Conservation (phyloP, 2,888 invertebrate genomes). For the Drymonia ruficornis region DNA sequence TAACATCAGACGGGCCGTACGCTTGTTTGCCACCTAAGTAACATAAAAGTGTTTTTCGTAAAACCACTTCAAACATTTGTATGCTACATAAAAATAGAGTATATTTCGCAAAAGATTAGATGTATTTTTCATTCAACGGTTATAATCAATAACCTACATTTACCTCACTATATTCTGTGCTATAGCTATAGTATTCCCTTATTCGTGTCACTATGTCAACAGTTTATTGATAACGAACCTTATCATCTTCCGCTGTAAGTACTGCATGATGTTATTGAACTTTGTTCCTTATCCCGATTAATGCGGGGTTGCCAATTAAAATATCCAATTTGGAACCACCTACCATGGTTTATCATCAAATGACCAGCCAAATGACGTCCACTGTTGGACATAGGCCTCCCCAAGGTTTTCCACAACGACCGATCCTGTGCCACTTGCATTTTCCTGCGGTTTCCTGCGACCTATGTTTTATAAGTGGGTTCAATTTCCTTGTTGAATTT, state of each 20-base stretch:
- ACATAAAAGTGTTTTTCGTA: too few species aligned
- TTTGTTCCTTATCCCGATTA: neutral
- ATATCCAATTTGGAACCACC: neutral
- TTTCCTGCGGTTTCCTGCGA: too few species aligned
- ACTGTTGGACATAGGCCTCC: too few species aligned
- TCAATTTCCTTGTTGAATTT: too few species aligned
- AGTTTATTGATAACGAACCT: neutral
- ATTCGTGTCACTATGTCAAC: neutral
- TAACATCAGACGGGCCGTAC: too few species aligned
- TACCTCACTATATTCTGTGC: neutral
- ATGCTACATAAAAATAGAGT: neutral
- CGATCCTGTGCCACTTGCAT: too few species aligned
- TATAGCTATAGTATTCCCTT: neutral
- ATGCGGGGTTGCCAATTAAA: neutral
- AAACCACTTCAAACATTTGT: too few species aligned
- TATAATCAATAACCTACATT: slow-evolving; percentile 3
- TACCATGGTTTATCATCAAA: too few species aligned
- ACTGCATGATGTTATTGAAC: neutral
- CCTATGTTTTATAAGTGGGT: too few species aligned
- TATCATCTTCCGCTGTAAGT: neutral
- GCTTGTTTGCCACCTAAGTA: too few species aligned
- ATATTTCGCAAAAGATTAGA: neutral
- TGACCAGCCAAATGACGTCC: too few species aligned
- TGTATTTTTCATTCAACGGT: neutral
- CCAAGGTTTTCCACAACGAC: too few species aligned